A percentile compares a stretch with the other conserved stretches of the same genome.
Conservation (phyloP, 2,888 invertebrate species). For the Cosmia trapezina region DNA sequence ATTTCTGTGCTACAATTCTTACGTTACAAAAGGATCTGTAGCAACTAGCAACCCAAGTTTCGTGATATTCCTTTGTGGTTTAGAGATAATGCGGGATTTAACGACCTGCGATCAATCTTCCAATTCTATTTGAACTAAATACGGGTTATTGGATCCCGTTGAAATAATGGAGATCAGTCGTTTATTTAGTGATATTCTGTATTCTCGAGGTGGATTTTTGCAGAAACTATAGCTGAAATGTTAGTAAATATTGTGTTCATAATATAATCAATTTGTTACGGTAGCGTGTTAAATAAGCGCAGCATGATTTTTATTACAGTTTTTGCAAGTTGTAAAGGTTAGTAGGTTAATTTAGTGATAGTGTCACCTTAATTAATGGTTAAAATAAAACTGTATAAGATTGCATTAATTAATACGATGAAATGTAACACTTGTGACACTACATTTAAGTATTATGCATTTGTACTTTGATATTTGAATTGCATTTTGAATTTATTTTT, state of each 20-base stretch:
- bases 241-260: slow-evolving; percentile 28
- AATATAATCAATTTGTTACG: slow-evolving; percentile 27
- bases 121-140: slow-evolving; percentile 48
- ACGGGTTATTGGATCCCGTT: slow-evolving; percentile 36
- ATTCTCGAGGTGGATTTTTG: not conserved
- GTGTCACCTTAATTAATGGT: slow-evolving; percentile 41
- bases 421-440: slow-evolving; percentile 40
- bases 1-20: slow-evolving; percentile 54
- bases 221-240: not conserved
- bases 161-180: slow-evolving; percentile 29
- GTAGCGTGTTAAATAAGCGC: slow-evolving; percentile 19
- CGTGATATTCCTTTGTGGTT: slow-evolving; percentile 61
- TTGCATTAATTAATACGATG: slow-evolving; percentile 15
- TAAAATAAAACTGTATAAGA: slow-evolving; percentile 2
- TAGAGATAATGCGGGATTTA: slow-evolving; percentile 50
- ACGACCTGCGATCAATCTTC: slow-evolving; percentile 53
- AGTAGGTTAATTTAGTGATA: slow-evolving; percentile 44
- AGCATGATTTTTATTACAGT: slow-evolving; percentile 27
- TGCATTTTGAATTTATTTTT: slow-evolving; percentile 6
- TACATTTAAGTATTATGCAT: not conserved
- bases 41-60: slow-evolving; percentile 38
- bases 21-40: slow-evolving; percentile 60
- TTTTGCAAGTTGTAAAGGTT: slow-evolving; percentile 45
- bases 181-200: slow-evolving; percentile 13
- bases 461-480: slow-evolving; percentile 18